Base-by-base conservation (phyloP, 2,888 invertebrate genomes). In the Tipula confusa region DNA sequence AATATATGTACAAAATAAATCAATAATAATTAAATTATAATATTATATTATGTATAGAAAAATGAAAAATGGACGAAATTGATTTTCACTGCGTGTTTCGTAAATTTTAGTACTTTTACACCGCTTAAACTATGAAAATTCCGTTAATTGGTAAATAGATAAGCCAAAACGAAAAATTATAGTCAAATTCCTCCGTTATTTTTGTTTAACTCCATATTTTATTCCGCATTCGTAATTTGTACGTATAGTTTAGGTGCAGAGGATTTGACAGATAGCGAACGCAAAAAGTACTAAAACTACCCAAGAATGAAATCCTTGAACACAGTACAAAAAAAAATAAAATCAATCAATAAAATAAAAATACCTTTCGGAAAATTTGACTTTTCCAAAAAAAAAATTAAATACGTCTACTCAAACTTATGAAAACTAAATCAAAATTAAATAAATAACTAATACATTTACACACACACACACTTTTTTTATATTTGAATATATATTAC, bases 331-430 rank as follows among this genome's bases (percentile, higher is more conserved):
- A 15, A 48, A 24, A 24, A 24, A 64, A 64, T 2, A 64, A 64
- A 64, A 64, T 64, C 64, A 64, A 64, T 64, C 64, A 64, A 64
- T 64, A 64, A 64, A 64, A 64, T 64, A 64, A 64, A 64, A 64
- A 64, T 64, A 64, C 64, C 18, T 64, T 64, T 64, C 24, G 64
- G 64, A 64, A 64, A 64, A 24, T 64, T 64, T 64, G 64, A 64
- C 64, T 64, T 64, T 64, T 64, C 64, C 64, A 64, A 64, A 64
- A 64, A 24, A 64, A 38, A 43, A 64, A 24, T 43, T 43, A 4
- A n/a, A 15, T 24, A 24, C 64, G 64, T 64, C 18, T 64, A 64
- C 64, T 24, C 64, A 64, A 64, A 64, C 24, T 64, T 36, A 36
- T 2, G 11, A 36, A 43, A 43, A 43, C 5, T 15, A 43, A 43